phyloP scores from a whole-genome alignment of 2,797 vertebrate genomes.

The Cossypha polioptera region DNA sequence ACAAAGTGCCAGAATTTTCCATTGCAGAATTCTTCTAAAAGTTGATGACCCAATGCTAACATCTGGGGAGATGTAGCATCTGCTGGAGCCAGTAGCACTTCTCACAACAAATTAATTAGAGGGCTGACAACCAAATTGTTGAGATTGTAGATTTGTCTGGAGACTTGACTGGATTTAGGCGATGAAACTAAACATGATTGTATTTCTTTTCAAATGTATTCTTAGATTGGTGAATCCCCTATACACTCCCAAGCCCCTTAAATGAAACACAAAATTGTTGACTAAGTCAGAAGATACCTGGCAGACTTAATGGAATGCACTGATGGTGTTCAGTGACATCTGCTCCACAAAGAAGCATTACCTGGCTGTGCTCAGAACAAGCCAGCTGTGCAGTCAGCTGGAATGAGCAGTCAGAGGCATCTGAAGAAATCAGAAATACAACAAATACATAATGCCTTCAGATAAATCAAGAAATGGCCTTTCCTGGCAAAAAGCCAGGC shows the following conservation, averaged over 20 bases:
- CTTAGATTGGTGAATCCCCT: not conserved
- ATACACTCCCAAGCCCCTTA: not conserved
- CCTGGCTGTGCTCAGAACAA: not conserved
- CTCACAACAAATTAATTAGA: not conserved
- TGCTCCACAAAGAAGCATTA: not conserved
- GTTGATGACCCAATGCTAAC: not conserved
- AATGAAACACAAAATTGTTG: not conserved
- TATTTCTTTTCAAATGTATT: not conserved
- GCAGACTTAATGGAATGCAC: not conserved
- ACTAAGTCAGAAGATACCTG: not conserved
- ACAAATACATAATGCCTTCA: not conserved
- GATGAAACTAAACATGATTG: not conserved
- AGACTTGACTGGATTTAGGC: not conserved
- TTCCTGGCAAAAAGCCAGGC: not conserved
- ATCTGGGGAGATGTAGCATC: not conserved
- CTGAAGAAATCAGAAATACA: not conserved
- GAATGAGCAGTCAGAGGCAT: not conserved
- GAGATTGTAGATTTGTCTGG: not conserved
- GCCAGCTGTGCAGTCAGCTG: slow-evolving; percentile 5
- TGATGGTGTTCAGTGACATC: not conserved
- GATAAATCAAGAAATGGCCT: not conserved
- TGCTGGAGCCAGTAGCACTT: not conserved
- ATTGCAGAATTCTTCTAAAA: not conserved
- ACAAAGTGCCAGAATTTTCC: not conserved
- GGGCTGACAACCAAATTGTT: not conserved